Evolutionary conservation across 2,113 vertebrate genomes (phyloP), one percentile per base, ranked within the genome.

Genomic region (Dermatemys mawii): DNA sequence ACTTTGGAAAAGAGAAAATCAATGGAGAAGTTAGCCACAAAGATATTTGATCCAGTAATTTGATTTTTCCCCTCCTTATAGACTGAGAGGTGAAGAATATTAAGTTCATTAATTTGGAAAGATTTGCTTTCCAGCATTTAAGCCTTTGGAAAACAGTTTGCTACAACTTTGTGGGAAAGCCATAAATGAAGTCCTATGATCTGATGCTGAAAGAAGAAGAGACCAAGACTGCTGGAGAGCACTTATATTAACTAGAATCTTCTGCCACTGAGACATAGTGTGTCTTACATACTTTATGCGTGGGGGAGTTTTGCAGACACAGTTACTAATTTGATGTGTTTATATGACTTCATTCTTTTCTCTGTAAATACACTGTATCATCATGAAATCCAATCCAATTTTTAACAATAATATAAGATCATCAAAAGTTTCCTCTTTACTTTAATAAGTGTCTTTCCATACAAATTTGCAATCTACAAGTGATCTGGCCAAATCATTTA

Each of bases 401-500:
- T 81, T 32, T 87, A 84, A 35, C 57, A 89, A 26, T 16, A 89
- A 24, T 83, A 83, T 38, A 75, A 41, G 2, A 32, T 1, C 3
- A 84, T 87, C 51, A 6, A 48, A 94, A 87, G n/a, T 44, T 46
- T 84, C 9, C 13, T 84, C 44, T 83, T 78, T 60, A 75, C 57
- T 50, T 75, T 82, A 95, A 14, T 55, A 86, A 80, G 67, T 84
- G 76, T 35, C 83, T 93, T 94, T 75, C 50, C 86, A 92, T 5
- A 49, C 79, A 88, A 86, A 93, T 95, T 87, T 92, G 49, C 41
- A 96, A 97, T 70, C 96, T 94, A 80, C 50, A 46, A 73, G 67
- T 94, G 24, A 92, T 91, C 91, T 93, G 78, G 55, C 88, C 44
- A 96, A 94, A 95, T 90, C 38, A 95, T 95, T 93, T 87, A 96